These are phyloP conservation scores for Steatornis caripensis DNA, from an alignment of 2,113 vertebrate species.

Conservation along the genomic window DNA sequence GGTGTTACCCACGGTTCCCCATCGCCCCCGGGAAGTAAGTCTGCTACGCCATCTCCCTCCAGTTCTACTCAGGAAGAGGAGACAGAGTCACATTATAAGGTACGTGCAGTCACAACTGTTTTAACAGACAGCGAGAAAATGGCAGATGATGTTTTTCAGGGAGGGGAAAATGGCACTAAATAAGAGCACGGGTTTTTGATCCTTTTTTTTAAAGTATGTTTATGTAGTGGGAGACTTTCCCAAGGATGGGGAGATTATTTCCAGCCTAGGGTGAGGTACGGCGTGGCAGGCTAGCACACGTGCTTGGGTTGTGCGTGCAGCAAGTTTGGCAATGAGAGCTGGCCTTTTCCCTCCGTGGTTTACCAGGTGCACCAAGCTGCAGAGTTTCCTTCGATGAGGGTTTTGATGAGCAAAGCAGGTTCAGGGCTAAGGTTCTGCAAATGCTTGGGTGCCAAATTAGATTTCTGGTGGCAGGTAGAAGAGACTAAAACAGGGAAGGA, in stretches of 20 bases:
- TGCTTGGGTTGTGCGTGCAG: background rate
- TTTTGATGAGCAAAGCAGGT: background rate
- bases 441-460: background rate
- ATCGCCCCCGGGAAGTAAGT: slow-evolving; percentile 96
- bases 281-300: background rate
- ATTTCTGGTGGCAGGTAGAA: background rate
- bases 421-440: background rate
- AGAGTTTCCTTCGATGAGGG: background rate
- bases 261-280: background rate
- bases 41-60: slow-evolving; percentile 96
- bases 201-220: background rate
- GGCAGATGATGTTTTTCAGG: background rate
- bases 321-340: background rate
- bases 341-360: background rate
- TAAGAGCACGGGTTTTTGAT: background rate
- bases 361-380: background rate
- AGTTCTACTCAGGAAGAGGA: slow-evolving; percentile 99
- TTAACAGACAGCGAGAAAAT: background rate
- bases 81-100: slow-evolving; percentile 92
- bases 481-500: background rate
- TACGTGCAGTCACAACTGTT: slow-evolving; percentile 55
- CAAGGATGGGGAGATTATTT: background rate
- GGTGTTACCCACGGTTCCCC: slow-evolving; percentile 89
- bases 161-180: background rate
- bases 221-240: background rate